Base-by-base conservation (phyloP, 2,888 invertebrate genomes). In the Tuta absoluta region DNA sequence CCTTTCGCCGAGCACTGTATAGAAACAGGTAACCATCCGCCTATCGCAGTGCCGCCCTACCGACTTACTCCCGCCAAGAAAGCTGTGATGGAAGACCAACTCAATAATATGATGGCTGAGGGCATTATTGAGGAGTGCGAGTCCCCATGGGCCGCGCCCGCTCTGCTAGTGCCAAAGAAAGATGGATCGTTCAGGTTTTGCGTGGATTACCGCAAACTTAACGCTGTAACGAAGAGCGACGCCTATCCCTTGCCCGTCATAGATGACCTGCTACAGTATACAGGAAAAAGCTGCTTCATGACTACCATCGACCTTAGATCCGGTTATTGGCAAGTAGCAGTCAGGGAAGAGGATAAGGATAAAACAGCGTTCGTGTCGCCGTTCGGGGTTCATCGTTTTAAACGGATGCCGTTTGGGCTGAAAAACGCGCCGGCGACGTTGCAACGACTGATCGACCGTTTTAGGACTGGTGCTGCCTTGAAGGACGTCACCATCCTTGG, bases 171-270 rank as follows among this genome's bases (percentile, higher is more conserved):
- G n/a, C n/a, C n/a, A n/a, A n/a, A n/a, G n/a, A n/a, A 78, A 82
- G 0, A 65, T 83, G 59, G 76, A 5, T 65, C 61, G 14, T 64
- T 71, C 0, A 65, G 81, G 37, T 59, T 83, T 4, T 82, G 85
- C 65, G 66, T 82, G 0, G 81, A 83, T 61, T 84, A 81, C 56
- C 69, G 80, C 2, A 53, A 65, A 7, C 33, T 76, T 3, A 74
- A 75, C 45, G 58, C 58, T 8, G 17, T 64, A 14, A 64, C 63
- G 11, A 33, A 11, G 10, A 48, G 49, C 21, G 63, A 64, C 5
- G 19, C 74, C 66, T 85, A 85, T 53, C 82, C 81, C 0, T 57
- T 84, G 5, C 86, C 86, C 0, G 66, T 80, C 11, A 82, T 86
- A 37, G 86, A 86, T 33, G 78, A 78, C 62, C 49, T 78, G 0